Percentiles rank a stretch among this genome's conserved stretches.
These are phyloP conservation scores for Martes flavigula DNA, from an alignment of 2,797 vertebrate species.

Conservation along the genomic window DNA sequence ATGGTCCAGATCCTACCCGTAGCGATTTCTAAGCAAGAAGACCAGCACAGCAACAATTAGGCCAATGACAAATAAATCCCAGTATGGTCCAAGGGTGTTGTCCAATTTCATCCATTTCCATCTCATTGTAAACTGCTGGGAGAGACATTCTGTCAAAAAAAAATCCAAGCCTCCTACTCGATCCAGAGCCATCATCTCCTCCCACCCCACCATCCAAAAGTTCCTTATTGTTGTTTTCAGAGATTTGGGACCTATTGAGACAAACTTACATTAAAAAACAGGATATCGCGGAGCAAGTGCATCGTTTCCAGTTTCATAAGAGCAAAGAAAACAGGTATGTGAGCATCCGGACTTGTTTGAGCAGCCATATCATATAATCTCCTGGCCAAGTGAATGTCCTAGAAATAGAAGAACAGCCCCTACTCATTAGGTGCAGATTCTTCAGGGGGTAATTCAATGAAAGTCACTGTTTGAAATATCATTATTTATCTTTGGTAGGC, in stretches of 20 bases:
- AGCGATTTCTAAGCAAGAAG: conserved; percentile 69
- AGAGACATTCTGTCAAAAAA: conserved; percentile 52
- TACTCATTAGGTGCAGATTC: not conserved
- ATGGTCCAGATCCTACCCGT: conserved; percentile 47
- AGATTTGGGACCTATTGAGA: not conserved
- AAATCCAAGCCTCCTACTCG: not conserved
- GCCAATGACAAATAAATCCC: conserved; percentile 79
- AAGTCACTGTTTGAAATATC: not conserved
- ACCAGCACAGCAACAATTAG: conserved; percentile 70
- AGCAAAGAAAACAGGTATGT: conserved; percentile 71
- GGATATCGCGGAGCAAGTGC: conserved; percentile 59
- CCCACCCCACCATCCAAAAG: not conserved
- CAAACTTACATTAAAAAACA: conserved; percentile 73
- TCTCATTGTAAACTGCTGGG: conserved; percentile 66
- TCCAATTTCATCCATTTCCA: conserved; percentile 73
- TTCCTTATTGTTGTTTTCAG: conserved; percentile 15
- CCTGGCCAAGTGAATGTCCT: conserved; percentile 71
- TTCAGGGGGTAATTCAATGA: not conserved
- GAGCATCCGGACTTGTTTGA: conserved; percentile 64
- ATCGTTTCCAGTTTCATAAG: conserved; percentile 65
- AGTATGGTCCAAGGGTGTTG: conserved; percentile 58
- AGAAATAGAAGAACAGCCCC: conserved; percentile 37
- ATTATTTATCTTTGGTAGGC: not conserved
- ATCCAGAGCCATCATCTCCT: not conserved
- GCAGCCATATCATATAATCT: conserved; percentile 68